phyloP scores from a whole-genome alignment of 2,888 invertebrate species.

The Mythimna vitellina region DNA sequence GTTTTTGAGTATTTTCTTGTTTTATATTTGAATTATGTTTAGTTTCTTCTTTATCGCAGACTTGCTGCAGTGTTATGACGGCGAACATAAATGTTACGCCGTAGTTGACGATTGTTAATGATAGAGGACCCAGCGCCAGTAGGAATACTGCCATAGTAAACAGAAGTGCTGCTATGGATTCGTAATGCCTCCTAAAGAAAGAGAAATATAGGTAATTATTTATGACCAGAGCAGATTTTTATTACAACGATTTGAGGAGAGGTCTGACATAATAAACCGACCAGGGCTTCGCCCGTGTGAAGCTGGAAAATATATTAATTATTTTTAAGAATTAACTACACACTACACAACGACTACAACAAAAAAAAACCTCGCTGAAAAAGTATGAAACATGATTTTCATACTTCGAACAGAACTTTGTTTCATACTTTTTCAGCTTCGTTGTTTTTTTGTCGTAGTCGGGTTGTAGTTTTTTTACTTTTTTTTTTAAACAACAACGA shows the following conservation, averaged over 20 bases:
- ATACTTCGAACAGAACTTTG: no score
- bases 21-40: slow-evolving; percentile 1
- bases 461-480: no score
- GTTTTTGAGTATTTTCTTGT: slow-evolving; percentile 35
- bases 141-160: slow-evolving; percentile 89
- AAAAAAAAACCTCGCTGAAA: no score
- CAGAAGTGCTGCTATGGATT: slow-evolving; percentile 83
- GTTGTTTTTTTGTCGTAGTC: no score
- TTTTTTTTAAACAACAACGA: no score
- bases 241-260: neutral
- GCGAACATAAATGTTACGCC: slow-evolving; percentile 90
- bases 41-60: slow-evolving; percentile 74
- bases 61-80: slow-evolving; percentile 90
- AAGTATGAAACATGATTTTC: no score
- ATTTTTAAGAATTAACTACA: no score
- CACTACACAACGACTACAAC: no score
- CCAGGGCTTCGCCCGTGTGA: no score
- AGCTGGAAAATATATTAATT: no score
- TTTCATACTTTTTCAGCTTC: no score
- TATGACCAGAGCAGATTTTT: neutral
- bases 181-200: slow-evolving; percentile 84
- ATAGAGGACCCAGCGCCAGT: slow-evolving; percentile 91
- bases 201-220: neutral
- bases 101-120: slow-evolving; percentile 91
- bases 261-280: neutral